These are phyloP conservation scores for Brachionus koreanus DNA, from an alignment of 1,140 invertebrate species.

Conservation along the genomic window DNA sequence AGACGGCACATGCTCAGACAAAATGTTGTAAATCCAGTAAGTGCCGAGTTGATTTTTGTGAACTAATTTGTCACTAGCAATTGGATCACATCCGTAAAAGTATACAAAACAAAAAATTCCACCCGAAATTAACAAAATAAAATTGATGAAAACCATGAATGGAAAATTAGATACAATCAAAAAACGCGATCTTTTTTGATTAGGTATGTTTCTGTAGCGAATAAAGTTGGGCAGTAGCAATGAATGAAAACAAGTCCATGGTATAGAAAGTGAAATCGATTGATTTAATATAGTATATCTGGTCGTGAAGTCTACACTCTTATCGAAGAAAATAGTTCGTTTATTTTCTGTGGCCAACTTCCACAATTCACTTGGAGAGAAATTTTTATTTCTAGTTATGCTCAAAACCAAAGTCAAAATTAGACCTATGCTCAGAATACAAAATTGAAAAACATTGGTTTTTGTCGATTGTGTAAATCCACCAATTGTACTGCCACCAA, in stretches of 20 bases:
- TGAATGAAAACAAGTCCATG: constrained; percentile 35
- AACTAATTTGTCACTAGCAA: background rate
- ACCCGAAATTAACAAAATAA: constrained; percentile 6
- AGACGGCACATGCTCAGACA: background rate
- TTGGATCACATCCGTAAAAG: constrained; percentile 26
- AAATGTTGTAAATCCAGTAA: background rate
- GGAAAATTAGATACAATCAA: constrained; percentile 14
- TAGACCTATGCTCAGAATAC: background rate
- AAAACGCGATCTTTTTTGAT: background rate
- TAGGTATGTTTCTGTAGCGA: constrained; percentile 23
- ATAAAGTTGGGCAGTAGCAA: constrained; percentile 25
- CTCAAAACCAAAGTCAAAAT: background rate
- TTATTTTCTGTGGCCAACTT: background rate
- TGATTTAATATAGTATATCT: constrained; percentile 33
- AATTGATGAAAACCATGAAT: constrained; percentile 17
- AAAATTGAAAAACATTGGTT: constrained; percentile 23
- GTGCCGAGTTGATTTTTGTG: constrained; percentile 30
- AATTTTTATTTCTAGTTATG: background rate
- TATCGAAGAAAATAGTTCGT: background rate
- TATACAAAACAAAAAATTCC: constrained; percentile 24
- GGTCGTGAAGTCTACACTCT: background rate
- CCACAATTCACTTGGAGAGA: background rate
- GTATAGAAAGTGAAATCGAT: background rate
- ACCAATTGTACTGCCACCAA: background rate
- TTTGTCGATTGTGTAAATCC: constrained; percentile 25